These are phyloP conservation scores for Bombus balteatus DNA, from an alignment of 1,140 invertebrate genomes.

Conservation along the genomic window DNA sequence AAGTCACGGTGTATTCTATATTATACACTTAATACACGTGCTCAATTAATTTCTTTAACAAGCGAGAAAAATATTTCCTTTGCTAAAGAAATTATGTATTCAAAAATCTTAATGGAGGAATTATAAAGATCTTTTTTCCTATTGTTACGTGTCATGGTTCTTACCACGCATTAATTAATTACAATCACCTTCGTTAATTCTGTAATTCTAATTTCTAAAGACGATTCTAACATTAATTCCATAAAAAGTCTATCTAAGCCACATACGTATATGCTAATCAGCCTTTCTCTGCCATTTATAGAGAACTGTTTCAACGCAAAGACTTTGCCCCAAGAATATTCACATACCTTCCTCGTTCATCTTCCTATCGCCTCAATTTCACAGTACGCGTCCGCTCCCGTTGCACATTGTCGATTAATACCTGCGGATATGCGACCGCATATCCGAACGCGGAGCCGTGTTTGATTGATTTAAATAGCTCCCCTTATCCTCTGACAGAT, in stretches of 20 bases:
- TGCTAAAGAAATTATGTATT: too few relatives aligned
- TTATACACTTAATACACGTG: neutral
- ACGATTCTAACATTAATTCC: too few relatives aligned
- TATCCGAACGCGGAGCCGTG: constrained; percentile 58
- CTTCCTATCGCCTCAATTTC: neutral
- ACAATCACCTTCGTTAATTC: too few relatives aligned
- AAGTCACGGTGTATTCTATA: neutral
- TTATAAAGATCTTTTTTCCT: too few relatives aligned
- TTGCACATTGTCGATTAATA: constrained; percentile 72
- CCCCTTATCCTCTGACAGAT: constrained; percentile 76
- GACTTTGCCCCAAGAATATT: neutral
- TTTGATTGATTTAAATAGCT: constrained; percentile 80
- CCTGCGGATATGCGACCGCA: constrained; percentile 70
- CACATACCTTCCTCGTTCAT: neutral
- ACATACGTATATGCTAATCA: too few relatives aligned
- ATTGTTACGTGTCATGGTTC: too few relatives aligned
- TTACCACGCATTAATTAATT: too few relatives aligned
- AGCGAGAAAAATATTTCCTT: neutral
- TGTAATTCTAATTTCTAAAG: too few relatives aligned
- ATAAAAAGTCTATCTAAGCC: too few relatives aligned
- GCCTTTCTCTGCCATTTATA: too few relatives aligned
- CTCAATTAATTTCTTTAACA: neutral
- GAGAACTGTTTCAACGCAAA: neutral
- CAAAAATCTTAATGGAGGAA: too few relatives aligned
- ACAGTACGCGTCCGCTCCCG: constrained; percentile 30